Evolutionary conservation across 1,140 invertebrate genomes (phyloP).

Genomic region (Antheraea pernyi): DNA sequence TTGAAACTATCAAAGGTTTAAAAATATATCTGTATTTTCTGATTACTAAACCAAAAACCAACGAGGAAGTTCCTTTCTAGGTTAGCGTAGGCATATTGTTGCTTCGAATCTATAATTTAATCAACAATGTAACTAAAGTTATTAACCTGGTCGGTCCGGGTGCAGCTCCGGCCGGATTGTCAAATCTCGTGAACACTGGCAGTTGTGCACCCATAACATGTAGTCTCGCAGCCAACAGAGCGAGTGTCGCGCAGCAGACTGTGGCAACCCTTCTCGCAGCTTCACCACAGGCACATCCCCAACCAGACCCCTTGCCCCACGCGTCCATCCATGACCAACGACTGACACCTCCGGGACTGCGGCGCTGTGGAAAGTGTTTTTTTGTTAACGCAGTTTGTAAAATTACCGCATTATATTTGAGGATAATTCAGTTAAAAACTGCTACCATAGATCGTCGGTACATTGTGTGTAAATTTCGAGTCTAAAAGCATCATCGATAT

Average conservation of each 20-base stretch:
- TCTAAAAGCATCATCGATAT: too few species aligned
- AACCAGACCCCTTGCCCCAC: conserved; percentile 63
- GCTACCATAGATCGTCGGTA: too few species aligned
- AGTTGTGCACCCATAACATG: conserved; percentile 98
- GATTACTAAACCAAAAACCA: too few species aligned
- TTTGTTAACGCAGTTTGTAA: not conserved
- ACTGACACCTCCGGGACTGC: conserved; percentile 80
- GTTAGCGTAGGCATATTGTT: too few species aligned
- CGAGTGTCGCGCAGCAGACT: conserved; percentile 88
- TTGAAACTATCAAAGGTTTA: too few species aligned
- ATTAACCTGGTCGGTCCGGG: conserved; percentile 53
- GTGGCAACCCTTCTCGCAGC: conserved; percentile 89
- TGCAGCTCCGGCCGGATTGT: conserved; percentile 67
- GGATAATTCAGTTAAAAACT: not conserved
- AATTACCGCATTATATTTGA: not conserved
- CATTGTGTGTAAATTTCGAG: too few species aligned
- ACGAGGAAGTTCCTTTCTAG: too few species aligned
- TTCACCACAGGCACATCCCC: conserved; percentile 83
- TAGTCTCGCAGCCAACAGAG: conserved; percentile 90
- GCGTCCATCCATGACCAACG: conserved; percentile 61
- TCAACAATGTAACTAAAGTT: too few species aligned
- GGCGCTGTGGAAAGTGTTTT: conserved; percentile 79
- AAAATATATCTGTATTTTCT: too few species aligned
- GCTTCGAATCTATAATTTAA: too few species aligned
- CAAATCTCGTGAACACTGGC: conserved; percentile 95